Evolutionary conservation across 2,797 vertebrate genomes (phyloP), one percentile per base, ranked within the genome.

Genomic region (Clangula hyemalis): DNA sequence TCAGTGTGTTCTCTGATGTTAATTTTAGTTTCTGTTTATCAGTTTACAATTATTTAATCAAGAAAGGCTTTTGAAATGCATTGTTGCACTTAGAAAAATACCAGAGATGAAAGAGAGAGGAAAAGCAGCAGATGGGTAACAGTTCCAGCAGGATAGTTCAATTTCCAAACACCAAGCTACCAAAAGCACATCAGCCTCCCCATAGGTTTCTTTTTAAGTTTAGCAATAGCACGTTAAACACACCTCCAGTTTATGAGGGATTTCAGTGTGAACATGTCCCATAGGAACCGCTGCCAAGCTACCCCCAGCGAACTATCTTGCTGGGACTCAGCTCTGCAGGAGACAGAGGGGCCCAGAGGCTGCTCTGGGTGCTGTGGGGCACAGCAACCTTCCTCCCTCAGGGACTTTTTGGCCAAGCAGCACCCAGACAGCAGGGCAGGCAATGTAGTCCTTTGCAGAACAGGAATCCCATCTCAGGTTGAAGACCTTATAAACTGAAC

Each of bases 21-120:
- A 71, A 43, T 60, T 83, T 61, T 47, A 69, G 54, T 45, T 73
- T 62, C 65, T 13, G 10, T 73, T 81, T 76, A 64, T 79, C 74
- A 90, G 24, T 28, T 75, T 78, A 22, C 36, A 66, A 74, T 45
- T 92, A 49, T 60, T 80, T 85, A 74, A 89, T 94, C 77, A 60
- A 57, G 53, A 89, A 66, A 68, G 8, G 28, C 32, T 87, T 77
- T 68, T 69, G 61, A 85, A 72, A 96, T 21, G 10, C 39, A 36
- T 89, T 80, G 72, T 56, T 69, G 45, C 65, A 25, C 43, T 76
- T 83, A 27, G 73, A 69, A 66, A 93, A 72, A 74, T 20, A 62
- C 30, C 20, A 32, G 27, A 45, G 43, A 80, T 66, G 21, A 60
- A 77, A 75, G 32, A 30, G 56, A 32, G 66, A 58, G 39, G 51